These are phyloP conservation scores for Phalacrocorax pelagicus DNA, from an alignment of 2,113 vertebrate genomes.

Conservation along the genomic window DNA sequence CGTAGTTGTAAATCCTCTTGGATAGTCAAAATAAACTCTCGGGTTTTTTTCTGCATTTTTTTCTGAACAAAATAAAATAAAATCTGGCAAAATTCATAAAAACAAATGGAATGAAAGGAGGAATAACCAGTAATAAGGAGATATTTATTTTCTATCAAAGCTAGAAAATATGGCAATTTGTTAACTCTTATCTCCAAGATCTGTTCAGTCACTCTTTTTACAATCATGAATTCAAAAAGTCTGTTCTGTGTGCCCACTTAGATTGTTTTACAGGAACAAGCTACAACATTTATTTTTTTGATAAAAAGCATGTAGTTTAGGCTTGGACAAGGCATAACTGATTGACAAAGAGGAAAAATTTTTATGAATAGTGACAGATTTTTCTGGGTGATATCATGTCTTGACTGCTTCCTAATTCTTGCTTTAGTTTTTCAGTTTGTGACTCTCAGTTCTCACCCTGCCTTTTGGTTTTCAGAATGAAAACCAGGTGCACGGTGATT, in stretches of 20 bases:
- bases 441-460: constrained; percentile 31
- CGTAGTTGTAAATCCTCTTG: constrained; percentile 31
- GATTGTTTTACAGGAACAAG: neutral
- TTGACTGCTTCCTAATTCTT: constrained; percentile 22
- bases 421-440: neutral
- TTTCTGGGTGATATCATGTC: neutral
- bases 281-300: neutral
- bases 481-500: constrained; percentile 68
- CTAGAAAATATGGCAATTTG: too few species aligned
- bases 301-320: neutral
- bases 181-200: too few species aligned
- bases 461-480: constrained; percentile 34
- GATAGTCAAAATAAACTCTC: neutral
- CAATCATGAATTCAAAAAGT: neutral
- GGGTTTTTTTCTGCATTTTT: neutral
- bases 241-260: neutral
- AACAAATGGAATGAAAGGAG: too few species aligned
- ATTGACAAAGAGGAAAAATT: neutral
- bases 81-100: neutral
- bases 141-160: neutral
- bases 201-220: neutral
- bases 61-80: neutral
- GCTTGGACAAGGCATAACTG: neutral
- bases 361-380: neutral
- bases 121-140: neutral